phyloP scores from a whole-genome alignment of 2,797 vertebrate species.

The Furcifer pardalis region DNA sequence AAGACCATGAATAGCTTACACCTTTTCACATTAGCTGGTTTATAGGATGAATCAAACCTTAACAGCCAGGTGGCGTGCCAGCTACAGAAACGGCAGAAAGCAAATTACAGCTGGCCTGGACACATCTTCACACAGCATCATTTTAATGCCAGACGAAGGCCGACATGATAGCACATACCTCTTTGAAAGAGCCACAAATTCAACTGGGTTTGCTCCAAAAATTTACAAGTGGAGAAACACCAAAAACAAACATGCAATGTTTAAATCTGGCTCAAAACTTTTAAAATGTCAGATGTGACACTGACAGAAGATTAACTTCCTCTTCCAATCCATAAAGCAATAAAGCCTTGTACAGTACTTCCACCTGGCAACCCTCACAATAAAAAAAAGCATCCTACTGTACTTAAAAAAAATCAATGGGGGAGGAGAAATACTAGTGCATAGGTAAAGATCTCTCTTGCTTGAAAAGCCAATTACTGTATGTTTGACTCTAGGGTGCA shows the following conservation, averaged over 20 bases:
- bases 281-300: not conserved
- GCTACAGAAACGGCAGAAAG: not conserved
- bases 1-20: not conserved
- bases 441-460: too few relatives aligned
- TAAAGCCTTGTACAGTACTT: too few relatives aligned
- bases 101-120: not conserved
- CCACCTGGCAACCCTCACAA: not conserved
- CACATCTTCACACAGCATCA: too few relatives aligned
- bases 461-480: too few relatives aligned
- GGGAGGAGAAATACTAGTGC: too few relatives aligned
- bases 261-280: not conserved
- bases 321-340: not conserved
- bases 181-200: not conserved
- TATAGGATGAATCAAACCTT: not conserved
- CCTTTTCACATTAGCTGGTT: too few relatives aligned
- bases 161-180: not conserved
- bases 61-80: constrained; percentile 12
- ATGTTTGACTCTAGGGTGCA: too few relatives aligned
- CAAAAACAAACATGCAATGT: not conserved
- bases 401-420: too few relatives aligned
- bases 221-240: not conserved
- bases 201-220: not conserved
- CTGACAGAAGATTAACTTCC: too few relatives aligned
- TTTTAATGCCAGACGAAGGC: not conserved
- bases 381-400: not conserved